Conservation (phyloP, 2,888 invertebrate genomes). For the Icerya purchasi region DNA sequence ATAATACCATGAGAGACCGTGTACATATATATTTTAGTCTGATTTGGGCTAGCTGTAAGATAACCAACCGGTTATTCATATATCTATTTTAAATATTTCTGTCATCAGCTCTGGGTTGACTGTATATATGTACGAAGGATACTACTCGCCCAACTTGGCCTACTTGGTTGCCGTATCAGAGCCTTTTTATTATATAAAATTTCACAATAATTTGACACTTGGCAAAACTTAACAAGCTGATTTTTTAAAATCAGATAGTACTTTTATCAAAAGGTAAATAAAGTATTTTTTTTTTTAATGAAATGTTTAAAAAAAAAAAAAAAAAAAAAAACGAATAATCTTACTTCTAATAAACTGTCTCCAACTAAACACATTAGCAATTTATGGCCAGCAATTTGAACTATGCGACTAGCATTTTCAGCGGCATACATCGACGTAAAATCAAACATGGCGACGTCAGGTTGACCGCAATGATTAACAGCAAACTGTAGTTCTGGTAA, state of each 20-base stretch:
- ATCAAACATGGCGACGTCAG: constrained; percentile 96
- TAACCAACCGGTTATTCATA: no score
- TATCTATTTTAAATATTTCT: no score
- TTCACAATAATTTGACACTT: no score
- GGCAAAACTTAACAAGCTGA: no score
- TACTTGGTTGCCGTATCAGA: no score
- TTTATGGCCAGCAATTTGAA: constrained; percentile 50
- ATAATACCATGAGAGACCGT: no score
- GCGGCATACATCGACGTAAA: constrained; percentile 98
- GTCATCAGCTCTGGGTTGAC: no score
- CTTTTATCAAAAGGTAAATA: neutral
- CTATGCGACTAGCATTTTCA: constrained; percentile 74
- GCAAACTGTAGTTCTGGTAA: constrained; percentile 81
- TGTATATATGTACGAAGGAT: no score
- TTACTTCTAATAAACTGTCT: constrained; percentile 77
- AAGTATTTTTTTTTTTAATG: neutral
- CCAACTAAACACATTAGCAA: constrained; percentile 81
- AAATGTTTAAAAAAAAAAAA: neutral
- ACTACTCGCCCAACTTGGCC: no score
- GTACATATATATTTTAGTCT: no score
- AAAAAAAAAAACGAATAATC: neutral
- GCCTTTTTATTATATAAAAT: no score
- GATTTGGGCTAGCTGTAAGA: no score
- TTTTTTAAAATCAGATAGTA: neutral
- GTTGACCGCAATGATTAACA: constrained; percentile 89